phyloP scores from a whole-genome alignment of 2,113 vertebrate species.

The Pteruthius melanotis region DNA sequence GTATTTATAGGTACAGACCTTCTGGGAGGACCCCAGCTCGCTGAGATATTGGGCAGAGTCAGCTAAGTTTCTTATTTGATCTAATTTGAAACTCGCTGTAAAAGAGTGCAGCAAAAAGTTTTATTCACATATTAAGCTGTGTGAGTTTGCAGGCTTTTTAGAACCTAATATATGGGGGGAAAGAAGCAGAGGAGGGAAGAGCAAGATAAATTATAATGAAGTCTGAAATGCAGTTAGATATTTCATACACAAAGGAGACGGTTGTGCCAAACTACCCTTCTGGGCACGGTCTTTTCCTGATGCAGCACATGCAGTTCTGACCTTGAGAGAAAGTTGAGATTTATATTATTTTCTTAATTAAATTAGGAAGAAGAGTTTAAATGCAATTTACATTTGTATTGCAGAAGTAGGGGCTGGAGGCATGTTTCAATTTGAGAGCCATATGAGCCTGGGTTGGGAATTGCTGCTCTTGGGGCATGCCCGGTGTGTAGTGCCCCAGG shows the following conservation, averaged over 20 bases:
- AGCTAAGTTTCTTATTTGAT: background rate
- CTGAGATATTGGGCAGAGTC: background rate
- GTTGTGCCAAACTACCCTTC: background rate
- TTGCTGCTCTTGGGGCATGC: background rate
- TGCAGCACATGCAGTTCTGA: background rate
- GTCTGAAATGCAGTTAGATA: background rate
- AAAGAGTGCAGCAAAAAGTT: background rate
- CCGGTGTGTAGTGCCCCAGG: fast-evolving
- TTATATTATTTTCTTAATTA: slow-evolving; percentile 10
- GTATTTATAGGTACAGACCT: background rate
- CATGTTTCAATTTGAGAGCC: background rate
- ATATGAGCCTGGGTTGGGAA: fast-evolving
- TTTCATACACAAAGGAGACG: background rate
- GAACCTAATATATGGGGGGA: background rate
- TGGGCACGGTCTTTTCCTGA: background rate
- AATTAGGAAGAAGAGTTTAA: background rate
- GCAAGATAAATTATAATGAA: background rate
- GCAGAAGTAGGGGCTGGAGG: background rate
- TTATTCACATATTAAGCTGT: background rate
- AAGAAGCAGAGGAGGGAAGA: background rate
- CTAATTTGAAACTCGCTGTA: background rate
- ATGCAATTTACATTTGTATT: background rate
- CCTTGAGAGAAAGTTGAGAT: background rate
- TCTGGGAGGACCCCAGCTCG: background rate
- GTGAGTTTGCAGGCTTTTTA: background rate